A percentile compares a stretch with the other conserved stretches of the same genome.
These are phyloP conservation scores for Bombus haemorrhoidalis DNA, from an alignment of 1,140 invertebrate species.

Conservation along the genomic window DNA sequence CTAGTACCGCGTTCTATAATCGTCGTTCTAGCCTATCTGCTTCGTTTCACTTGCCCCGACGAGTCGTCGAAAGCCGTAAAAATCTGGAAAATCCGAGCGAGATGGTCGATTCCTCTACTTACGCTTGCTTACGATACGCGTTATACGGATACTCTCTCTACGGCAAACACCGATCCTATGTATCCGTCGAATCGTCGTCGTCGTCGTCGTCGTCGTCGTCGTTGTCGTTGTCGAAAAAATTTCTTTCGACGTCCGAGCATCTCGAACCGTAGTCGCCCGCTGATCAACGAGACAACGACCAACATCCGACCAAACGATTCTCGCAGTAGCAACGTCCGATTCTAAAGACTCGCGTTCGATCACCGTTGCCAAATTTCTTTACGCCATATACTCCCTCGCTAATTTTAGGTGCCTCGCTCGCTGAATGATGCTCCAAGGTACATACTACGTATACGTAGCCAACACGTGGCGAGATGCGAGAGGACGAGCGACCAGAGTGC, in stretches of 20 bases:
- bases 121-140: too few species aligned
- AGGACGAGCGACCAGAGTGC: background rate
- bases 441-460: slow-evolving; percentile 8
- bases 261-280: too few species aligned
- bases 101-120: too few species aligned
- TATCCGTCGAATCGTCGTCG: too few species aligned
- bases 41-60: background rate
- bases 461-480: slow-evolving; percentile 37
- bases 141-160: too few species aligned
- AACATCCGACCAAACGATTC: background rate
- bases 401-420: slow-evolving; percentile 72
- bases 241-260: background rate
- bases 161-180: too few species aligned
- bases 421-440: slow-evolving; percentile 72
- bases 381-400: slow-evolving; percentile 69
- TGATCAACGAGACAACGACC: background rate
- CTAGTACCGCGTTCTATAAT: background rate
- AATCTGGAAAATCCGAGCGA: background rate
- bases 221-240: too few species aligned
- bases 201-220: too few species aligned
- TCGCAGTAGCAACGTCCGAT: background rate
- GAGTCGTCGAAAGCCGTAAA: background rate
- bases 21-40: background rate
- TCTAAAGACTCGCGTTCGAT: slow-evolving; percentile 1
- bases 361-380: slow-evolving; percentile 69